Evolutionary conservation across 2,888 invertebrate species (phyloP).

Genomic region (Acanthosepion pharaonis): DNA sequence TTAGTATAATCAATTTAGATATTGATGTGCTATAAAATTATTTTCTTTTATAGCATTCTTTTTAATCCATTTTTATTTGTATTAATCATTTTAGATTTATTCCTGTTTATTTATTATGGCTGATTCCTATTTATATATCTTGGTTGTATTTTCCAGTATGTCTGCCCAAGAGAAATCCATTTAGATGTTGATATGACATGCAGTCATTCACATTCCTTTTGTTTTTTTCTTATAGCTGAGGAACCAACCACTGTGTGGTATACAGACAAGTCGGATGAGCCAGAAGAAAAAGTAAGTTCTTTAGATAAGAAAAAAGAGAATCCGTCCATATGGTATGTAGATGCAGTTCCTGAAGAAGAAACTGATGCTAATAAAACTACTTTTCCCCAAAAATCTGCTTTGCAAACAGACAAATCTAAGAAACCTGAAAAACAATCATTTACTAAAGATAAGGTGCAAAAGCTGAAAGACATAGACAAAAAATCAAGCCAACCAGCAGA

Average conservation of each 20-base stretch:
- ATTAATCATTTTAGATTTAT: too few relatives aligned
- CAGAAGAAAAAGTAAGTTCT: neutral
- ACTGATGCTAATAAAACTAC: neutral
- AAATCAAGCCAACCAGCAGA: neutral
- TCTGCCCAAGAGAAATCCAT: too few relatives aligned
- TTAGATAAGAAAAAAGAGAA: neutral
- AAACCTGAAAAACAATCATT: neutral
- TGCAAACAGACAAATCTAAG: neutral
- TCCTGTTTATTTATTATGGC: too few relatives aligned
- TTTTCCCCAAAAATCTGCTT: neutral
- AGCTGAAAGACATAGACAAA: neutral
- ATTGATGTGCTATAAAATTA: too few relatives aligned
- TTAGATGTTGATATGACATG: neutral
- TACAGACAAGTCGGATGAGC: neutral
- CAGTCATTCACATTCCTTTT: neutral
- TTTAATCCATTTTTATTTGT: too few relatives aligned
- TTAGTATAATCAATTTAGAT: too few relatives aligned
- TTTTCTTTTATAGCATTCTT: too few relatives aligned
- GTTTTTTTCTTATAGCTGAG: neutral
- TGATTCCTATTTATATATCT: too few relatives aligned
- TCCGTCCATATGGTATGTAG: constrained; percentile 39
- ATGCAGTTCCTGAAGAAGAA: neutral
- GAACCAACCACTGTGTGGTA: constrained; percentile 41
- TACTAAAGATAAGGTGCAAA: neutral
- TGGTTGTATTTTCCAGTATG: neutral